Evolutionary conservation across 2,113 vertebrate species (phyloP).

Genomic region (Carassius auratus): DNA sequence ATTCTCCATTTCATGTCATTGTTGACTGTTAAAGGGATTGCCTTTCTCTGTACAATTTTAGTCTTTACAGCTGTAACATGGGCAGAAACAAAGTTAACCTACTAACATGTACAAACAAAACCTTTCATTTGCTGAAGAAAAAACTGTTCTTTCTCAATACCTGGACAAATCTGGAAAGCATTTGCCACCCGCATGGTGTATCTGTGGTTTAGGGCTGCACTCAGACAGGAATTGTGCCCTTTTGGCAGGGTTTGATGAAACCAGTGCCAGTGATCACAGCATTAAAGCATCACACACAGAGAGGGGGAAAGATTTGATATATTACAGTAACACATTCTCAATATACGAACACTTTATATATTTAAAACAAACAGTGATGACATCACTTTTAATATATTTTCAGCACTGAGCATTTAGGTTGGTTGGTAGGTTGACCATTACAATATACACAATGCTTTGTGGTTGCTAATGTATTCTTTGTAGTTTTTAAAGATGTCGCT

Average conservation of each 20-base stretch:
- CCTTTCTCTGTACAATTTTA: background rate
- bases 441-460: background rate
- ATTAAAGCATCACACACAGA: background rate
- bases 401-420: background rate
- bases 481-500: background rate
- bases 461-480: background rate
- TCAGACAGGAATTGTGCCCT: conserved; percentile 33
- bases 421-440: background rate
- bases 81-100: background rate
- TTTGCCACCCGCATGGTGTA: conserved; percentile 28
- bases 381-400: conserved; percentile 18
- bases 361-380: conserved; percentile 13
- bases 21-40: background rate
- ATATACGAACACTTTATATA: background rate
- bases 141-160: background rate
- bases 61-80: background rate
- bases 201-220: conserved; percentile 1
- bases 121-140: background rate
- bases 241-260: conserved; percentile 16
- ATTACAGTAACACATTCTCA: background rate
- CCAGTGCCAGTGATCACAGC: conserved; percentile 18
- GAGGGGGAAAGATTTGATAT: conserved; percentile 24
- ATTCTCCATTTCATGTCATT: background rate
- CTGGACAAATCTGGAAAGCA: conserved; percentile 23
- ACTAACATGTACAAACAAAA: conserved; percentile 7